phyloP scores from a whole-genome alignment of 2,888 invertebrate species.

The Bellardia pandia region DNA sequence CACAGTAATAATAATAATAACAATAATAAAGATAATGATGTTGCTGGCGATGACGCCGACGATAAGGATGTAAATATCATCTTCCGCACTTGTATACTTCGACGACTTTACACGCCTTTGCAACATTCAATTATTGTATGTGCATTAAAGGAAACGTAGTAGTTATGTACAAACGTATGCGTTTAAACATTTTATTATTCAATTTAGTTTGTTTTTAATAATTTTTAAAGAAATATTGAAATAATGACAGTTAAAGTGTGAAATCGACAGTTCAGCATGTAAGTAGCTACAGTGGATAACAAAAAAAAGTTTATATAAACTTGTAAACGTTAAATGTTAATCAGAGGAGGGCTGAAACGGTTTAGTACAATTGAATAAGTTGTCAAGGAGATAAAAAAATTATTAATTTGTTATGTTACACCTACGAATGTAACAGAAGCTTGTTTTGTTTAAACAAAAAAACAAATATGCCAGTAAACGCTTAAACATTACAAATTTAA shows the following conservation, averaged over 20 bases:
- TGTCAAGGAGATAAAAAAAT: too few species aligned
- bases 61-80: constrained; percentile 51
- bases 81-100: constrained; percentile 17
- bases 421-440: too few species aligned
- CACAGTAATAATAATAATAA: constrained; percentile 26
- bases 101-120: neutral
- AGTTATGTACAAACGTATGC: neutral
- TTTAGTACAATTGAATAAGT: too few species aligned
- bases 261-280: neutral
- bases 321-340: too few species aligned
- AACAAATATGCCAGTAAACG: too few species aligned
- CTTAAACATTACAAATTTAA: too few species aligned
- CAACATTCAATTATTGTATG: neutral
- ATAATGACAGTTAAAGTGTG: constrained; percentile 12
- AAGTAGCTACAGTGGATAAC: neutral
- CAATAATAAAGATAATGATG: constrained; percentile 51
- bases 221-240: constrained; percentile 22
- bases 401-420: too few species aligned
- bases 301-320: too few species aligned
- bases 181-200: constrained; percentile 1
- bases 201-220: constrained; percentile 10
- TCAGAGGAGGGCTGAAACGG: too few species aligned
- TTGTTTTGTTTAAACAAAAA: too few species aligned
- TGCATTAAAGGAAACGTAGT: neutral
- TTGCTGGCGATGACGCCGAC: constrained; percentile 23